A percentile compares a stretch with the other conserved stretches of the same genome.
These are phyloP conservation scores for Anableps anableps DNA, from an alignment of 2,797 vertebrate species.

Conservation along the genomic window DNA sequence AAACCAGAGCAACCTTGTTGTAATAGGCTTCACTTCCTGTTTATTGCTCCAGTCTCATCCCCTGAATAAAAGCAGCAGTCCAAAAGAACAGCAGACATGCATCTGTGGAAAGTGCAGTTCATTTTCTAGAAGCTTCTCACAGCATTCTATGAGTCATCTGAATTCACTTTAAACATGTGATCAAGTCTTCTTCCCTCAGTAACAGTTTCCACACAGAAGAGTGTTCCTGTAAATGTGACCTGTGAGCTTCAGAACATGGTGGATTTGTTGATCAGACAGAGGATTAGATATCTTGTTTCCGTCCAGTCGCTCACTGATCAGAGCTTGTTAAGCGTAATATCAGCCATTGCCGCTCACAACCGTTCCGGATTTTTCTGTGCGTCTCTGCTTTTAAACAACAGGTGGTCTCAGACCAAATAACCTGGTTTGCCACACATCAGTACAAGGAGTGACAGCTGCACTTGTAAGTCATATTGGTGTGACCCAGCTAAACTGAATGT, in stretches of 20 bases:
- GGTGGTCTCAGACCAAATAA: conserved; percentile 2
- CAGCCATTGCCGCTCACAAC: neutral
- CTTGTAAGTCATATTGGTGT: conserved; percentile 1
- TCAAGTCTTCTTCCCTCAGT: neutral
- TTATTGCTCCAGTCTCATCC: neutral
- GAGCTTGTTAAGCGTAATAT: neutral
- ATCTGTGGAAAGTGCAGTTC: neutral
- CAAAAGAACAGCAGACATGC: neutral
- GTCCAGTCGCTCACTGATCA: neutral
- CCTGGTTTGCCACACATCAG: conserved; percentile 1
- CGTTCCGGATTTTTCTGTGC: neutral
- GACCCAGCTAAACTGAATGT: neutral
- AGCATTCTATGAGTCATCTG: no score
- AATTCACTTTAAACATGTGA: neutral
- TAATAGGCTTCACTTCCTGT: neutral
- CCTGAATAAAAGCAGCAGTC: neutral
- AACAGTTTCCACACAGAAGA: neutral
- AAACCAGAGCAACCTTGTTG: neutral
- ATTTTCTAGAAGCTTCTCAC: neutral
- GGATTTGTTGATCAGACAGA: neutral
- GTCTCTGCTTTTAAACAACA: neutral
- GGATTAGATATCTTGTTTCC: neutral
- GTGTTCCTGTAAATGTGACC: neutral
- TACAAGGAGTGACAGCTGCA: conserved; percentile 1
- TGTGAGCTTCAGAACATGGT: neutral